Base-by-base conservation (phyloP, 2,888 invertebrate genomes). In the Penaeus monodon region DNA sequence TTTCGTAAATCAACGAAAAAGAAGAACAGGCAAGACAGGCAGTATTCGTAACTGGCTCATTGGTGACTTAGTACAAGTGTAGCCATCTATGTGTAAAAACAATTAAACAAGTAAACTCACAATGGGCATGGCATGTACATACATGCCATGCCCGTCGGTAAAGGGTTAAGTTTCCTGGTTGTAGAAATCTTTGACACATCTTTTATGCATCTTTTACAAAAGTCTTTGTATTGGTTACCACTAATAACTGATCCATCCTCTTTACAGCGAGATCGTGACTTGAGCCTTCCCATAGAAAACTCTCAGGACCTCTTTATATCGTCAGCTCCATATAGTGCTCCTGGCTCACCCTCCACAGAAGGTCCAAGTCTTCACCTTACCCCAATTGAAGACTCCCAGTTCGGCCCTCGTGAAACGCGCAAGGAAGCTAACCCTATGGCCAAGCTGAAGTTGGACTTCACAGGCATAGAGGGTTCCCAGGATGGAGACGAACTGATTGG, bases 371-470 rank as follows among this genome's bases (percentile, higher is more conserved):
- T 85, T 8, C 84, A 81, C 66, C 84, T 88, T 44, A 83, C 91
- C 89, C 77, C 81, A 27, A 22, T 88, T n/a, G 65, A 86, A 64
- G 78, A 84, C 79, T 81, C 91, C 65, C 88, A 88, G 78, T 76
- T 84, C n/a, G 70, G 70, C 38, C 76, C 29, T n/a, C 76, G 65
- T 17, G 83, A 82, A 77, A 64, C 83, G 14, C 82, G 49, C 27
- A 78, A 82, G 64, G 79, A 80, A 33, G 22, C 17, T 66, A 57
- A 64, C 29, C 33, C 81, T 17, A 33, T 81, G 24, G 27, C 70
- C 14, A 86, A 83, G 65, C n/a, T 86, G 64, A 57, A 76, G 27
- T 81, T 81, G 8, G 84, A 87, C 80, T 85, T 87, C 44, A 63
- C 74, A 66, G 82, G 85, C 20, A 70, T 85, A 49, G 68, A 77